Percentiles rank a stretch among this genome's conserved stretches.
These are phyloP conservation scores for Tipula unca DNA, from an alignment of 2,888 invertebrate species.

Conservation along the genomic window DNA sequence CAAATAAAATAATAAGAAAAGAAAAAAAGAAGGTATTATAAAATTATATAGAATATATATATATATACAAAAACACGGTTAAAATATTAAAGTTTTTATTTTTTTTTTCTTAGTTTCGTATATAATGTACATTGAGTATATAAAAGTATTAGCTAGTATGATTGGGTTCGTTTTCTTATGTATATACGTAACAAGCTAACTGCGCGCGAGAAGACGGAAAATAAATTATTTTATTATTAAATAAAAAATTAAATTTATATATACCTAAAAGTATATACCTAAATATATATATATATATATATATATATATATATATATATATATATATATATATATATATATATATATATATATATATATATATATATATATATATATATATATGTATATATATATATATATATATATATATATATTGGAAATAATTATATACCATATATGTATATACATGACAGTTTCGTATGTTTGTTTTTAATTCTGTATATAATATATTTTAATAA, in stretches of 20 bases:
- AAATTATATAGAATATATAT: constrained; percentile 9
- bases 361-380: not conserved
- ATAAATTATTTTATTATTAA: not conserved
- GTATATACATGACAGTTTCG: no score
- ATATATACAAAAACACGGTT: not conserved
- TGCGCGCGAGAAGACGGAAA: not conserved
- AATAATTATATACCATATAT: no score
- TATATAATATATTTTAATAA: no score
- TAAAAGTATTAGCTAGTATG: not conserved
- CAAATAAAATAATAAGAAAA: constrained; percentile 17
- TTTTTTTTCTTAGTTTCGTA: not conserved
- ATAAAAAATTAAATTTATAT: not conserved
- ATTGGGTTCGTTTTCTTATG: not conserved
- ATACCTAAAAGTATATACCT: not conserved
- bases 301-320: no score
- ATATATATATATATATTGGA: no score
- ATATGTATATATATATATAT: not conserved
- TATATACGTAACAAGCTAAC: not conserved
- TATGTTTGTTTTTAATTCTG: no score
- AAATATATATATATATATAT: not conserved
- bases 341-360: no score
- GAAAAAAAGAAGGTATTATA: constrained; percentile 19
- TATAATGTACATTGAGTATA: not conserved
- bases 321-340: no score
- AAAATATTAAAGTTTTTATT: not conserved